Conservation (phyloP, 2,113 vertebrate genomes). For the Prunella fulvescens region DNA sequence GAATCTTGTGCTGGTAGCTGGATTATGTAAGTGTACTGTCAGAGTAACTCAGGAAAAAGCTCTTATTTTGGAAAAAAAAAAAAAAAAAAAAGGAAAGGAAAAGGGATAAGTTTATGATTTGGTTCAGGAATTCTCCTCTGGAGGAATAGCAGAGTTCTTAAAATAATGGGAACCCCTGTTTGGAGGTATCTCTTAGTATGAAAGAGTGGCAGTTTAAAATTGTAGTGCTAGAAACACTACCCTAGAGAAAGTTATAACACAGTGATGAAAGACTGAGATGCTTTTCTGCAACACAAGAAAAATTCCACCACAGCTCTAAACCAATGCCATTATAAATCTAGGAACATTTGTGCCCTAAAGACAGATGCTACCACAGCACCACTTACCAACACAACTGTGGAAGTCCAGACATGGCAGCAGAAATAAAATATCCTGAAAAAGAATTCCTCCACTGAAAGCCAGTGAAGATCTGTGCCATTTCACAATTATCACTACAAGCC, state of each 20-base stretch:
- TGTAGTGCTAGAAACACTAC: neutral
- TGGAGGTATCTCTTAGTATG: neutral
- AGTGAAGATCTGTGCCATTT: neutral
- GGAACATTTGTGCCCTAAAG: neutral
- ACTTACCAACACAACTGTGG: neutral
- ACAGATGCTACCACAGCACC: neutral
- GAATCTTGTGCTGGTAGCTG: neutral
- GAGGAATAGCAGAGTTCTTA: neutral
- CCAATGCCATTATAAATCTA: neutral
- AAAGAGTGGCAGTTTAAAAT: slow-evolving; percentile 2
- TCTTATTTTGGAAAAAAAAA: neutral
- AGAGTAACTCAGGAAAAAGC: neutral
- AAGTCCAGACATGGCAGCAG: neutral
- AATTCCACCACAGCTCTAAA: neutral
- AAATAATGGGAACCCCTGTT: slow-evolving; percentile 37
- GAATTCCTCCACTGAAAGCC: neutral
- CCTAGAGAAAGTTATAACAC: slow-evolving; percentile 11
- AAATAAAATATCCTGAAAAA: neutral
- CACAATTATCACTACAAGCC: neutral
- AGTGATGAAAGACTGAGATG: slow-evolving; percentile 8
- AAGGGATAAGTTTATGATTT: neutral
- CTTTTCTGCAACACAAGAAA: slow-evolving; percentile 14
- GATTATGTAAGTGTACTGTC: neutral
- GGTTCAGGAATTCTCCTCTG: slow-evolving; percentile 22
- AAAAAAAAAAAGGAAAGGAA: neutral